Percentiles rank a stretch among this genome's conserved stretches.
phyloP scores from a whole-genome alignment of 2,888 invertebrate species.

The Cephus pygmeus region DNA sequence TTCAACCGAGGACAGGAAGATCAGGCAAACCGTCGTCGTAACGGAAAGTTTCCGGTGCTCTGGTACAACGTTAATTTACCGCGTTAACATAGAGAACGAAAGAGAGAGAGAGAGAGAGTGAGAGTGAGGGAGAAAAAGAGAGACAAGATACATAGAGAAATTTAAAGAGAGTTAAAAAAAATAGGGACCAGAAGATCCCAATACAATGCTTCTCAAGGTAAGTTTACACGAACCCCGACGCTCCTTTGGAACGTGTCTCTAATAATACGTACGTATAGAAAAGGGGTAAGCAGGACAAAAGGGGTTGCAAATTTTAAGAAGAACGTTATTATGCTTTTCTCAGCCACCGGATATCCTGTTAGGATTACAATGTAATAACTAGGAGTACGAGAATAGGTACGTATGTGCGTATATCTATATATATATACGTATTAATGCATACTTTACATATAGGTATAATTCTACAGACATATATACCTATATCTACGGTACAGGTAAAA shows the following conservation, averaged over 20 bases:
- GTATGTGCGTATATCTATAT: background rate
- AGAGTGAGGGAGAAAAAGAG: too few relatives aligned
- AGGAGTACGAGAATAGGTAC: background rate
- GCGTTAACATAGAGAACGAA: background rate
- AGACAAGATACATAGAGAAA: background rate
- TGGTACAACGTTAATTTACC: background rate
- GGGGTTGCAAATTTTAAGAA: background rate
- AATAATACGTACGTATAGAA: background rate
- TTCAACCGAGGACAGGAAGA: slow-evolving; percentile 36
- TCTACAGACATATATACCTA: background rate
- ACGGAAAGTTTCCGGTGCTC: background rate
- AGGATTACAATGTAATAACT: background rate
- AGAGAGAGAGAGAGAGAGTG: too few relatives aligned
- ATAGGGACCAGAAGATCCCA: background rate
- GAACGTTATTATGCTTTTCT: background rate
- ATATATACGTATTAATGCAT: background rate
- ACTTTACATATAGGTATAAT: background rate
- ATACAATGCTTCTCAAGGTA: background rate
- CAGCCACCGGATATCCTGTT: background rate
- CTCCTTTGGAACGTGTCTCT: background rate
- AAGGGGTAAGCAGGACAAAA: background rate
- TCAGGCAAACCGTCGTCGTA: background rate
- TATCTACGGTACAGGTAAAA: background rate
- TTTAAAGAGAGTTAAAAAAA: background rate
- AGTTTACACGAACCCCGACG: background rate